Base-by-base conservation (phyloP, 2,888 invertebrate genomes). In the Shargacucullia verbasci region DNA sequence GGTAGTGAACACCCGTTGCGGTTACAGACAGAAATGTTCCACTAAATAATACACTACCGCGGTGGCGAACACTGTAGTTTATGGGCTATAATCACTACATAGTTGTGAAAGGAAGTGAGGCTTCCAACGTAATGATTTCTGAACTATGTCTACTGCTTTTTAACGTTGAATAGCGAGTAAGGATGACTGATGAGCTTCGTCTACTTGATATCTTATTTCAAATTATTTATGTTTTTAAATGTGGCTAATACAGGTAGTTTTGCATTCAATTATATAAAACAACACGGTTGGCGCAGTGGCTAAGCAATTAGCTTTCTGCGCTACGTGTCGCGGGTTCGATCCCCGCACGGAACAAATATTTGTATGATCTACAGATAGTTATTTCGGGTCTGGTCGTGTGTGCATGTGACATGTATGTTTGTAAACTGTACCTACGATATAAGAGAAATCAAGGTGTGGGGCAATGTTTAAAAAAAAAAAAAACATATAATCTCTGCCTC, bases 1-100 rank as follows among this genome's bases (percentile, higher is more conserved):
- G 76, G 47, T 43, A 70, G 44, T 54, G 73, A 61, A 73, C 79
- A 73, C 61, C 62, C 61, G 63, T 67, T 77, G 76, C 34, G 76
- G 78, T 78, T 59, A 44, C 63, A 54, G 50, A 49, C 69, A 61
- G 66, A 70, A 69, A 70, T 70, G 65, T 62, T 53, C 50, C 38
- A 68, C 64, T 67, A 66, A 76, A 76, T 78, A 73, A 77, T 76
- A 67, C 41, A 65, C 55, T 61, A 50, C 59, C 41, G 63, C 46
- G 67, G 70, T 66, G 54, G 53, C 58, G 48, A 53, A 43, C 65
- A 39, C 56, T 65, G 50, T 61, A 70, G 59, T 77, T 72, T 68
- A 78, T 72, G 61, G 55, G n/a, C 65, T 53, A 55, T 74, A 67
- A 74, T 76, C 59, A 65, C 60, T 52, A 74, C 69, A 65, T 50